Conservation (phyloP, 2,797 vertebrate species). For the Triplophysa bombifrons region DNA sequence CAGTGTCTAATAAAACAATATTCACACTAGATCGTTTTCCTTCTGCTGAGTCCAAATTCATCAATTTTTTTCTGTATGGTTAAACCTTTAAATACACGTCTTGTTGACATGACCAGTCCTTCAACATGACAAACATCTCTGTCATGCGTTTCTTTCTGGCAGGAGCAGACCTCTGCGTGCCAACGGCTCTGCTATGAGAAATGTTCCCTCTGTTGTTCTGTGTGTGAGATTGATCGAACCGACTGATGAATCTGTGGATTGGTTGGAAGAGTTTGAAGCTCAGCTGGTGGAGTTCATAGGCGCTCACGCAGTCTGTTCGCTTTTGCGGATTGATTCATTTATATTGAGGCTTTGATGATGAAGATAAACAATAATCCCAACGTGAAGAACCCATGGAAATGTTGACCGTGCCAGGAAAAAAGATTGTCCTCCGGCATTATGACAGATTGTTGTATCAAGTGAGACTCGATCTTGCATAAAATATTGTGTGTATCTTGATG, state of each 20-base stretch:
- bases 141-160: slow-evolving; percentile 29
- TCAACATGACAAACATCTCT: slow-evolving; percentile 26
- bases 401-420: slow-evolving; percentile 33
- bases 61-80: slow-evolving; percentile 18
- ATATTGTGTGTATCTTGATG: not conserved
- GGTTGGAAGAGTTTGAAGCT: slow-evolving; percentile 40
- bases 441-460: not conserved
- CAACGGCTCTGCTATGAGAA: slow-evolving; percentile 36
- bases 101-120: slow-evolving; percentile 23
- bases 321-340: slow-evolving; percentile 15
- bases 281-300: slow-evolving; percentile 47
- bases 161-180: slow-evolving; percentile 7
- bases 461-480: not conserved
- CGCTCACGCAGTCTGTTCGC: slow-evolving; percentile 26
- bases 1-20: not conserved
- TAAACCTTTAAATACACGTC: slow-evolving; percentile 25
- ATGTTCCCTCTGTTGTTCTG: slow-evolving; percentile 41
- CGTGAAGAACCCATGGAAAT: slow-evolving; percentile 27
- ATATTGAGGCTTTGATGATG: slow-evolving; percentile 32
- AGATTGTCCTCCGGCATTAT: not conserved
- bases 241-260: slow-evolving; percentile 30
- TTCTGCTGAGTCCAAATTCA: not conserved
- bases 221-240: slow-evolving; percentile 32
- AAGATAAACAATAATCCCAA: slow-evolving; percentile 40
- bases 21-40: not conserved